Conservation (phyloP, 2,888 invertebrate species). For the Ectemnius cavifrons region DNA sequence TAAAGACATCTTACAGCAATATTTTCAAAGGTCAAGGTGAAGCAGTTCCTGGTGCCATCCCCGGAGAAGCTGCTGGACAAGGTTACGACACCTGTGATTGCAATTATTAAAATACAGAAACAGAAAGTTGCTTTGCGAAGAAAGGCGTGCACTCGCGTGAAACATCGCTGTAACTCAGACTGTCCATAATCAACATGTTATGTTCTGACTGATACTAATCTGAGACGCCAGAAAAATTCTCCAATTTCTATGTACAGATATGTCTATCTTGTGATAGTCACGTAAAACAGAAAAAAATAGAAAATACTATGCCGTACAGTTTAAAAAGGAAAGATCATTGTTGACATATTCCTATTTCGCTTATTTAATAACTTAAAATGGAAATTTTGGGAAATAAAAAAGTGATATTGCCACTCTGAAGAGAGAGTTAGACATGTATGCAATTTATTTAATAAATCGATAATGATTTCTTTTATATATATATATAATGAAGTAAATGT, state of each 20-base stretch:
- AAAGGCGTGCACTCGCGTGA: conserved; percentile 33
- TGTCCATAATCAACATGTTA: conserved; percentile 16
- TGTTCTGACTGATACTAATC: conserved; percentile 3
- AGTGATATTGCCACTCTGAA: too few species aligned
- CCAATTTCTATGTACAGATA: conserved; percentile 6
- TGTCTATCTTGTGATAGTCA: not conserved
- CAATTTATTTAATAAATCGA: conserved; percentile 64
- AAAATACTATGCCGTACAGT: conserved; percentile 11
- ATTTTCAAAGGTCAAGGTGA: conserved; percentile 70
- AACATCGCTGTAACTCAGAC: not conserved
- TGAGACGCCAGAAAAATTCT: conserved; percentile 28
- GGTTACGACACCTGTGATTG: conserved; percentile 74
- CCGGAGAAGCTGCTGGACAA: conserved; percentile 54
- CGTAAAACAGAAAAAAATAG: conserved; percentile 21
- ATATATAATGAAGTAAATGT: conserved; percentile 46
- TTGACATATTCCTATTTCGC: too few species aligned
- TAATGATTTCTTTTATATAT: conserved; percentile 47
- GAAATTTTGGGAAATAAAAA: too few species aligned
- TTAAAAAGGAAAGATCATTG: conserved; percentile 8
- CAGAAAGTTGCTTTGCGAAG: conserved; percentile 25
- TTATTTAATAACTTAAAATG: too few species aligned
- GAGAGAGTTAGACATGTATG: conserved; percentile 14
- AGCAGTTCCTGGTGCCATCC: conserved; percentile 47
- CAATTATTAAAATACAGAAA: conserved; percentile 61
- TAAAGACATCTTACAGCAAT: conserved; percentile 79